Base-by-base conservation (phyloP, 1,140 invertebrate species). In the Zaprionus capensis region DNA sequence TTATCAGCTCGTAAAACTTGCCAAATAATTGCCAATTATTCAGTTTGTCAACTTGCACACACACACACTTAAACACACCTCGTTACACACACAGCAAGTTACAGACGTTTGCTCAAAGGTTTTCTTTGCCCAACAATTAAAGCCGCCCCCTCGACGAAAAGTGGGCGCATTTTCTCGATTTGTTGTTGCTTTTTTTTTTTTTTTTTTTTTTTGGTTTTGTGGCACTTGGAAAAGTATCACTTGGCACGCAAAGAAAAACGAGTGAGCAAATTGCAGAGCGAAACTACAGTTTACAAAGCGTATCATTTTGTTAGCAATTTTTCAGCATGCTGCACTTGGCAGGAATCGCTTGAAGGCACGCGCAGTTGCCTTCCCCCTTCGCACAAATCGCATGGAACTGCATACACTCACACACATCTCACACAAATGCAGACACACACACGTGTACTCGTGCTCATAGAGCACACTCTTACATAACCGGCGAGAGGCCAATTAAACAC, bases 261-360 rank as follows among this genome's bases (percentile, higher is more conserved):
- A 79, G 84, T 77, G 85, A 84, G 84, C 88, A 87, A 88, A 87
- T 88, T 87, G 78, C 74, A 69, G 73, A 77, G 78, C 64, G 55
- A 49, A 36, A 41, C 31, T 31, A 38, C 74, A 36, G 66, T 88
- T 83, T 78, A 87, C 84, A 90, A 88, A 88, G 84, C 84, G 85
- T 88, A 88, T 88, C 84, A 88, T 88, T 88, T 88, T 84, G 84
- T 88, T 90, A 90, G 81, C 84, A 81, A 80, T 90, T 88, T 87
- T 88, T 84, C 85, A 88, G 84, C 81, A 90, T 82, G 81, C 68
- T 88, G 84, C 84, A 88, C 81, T 90, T 84, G 62, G 80, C 68
- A 84, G 73, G 74, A 90, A 90, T 85, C 85, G 79, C 86, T 73
- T 62, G 44, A 38, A 69, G 68, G 68, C 85, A 90, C 85, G 85